A percentile compares a stretch with the other conserved stretches of the same genome.
These are phyloP conservation scores for Pionites leucogaster DNA, from an alignment of 2,113 vertebrate species.

Conservation along the genomic window DNA sequence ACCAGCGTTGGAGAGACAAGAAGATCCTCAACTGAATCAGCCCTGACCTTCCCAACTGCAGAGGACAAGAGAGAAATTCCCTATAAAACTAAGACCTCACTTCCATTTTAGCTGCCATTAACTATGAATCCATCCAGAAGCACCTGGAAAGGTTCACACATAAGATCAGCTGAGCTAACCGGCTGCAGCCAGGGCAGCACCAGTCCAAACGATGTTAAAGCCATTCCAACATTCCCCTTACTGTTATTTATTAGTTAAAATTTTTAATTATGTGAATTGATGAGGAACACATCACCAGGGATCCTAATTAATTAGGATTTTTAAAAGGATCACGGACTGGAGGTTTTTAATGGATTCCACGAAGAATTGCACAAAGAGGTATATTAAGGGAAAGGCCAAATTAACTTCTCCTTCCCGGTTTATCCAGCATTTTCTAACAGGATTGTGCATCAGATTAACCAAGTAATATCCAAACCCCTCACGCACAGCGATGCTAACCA, in stretches of 20 bases:
- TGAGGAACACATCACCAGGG: constrained; percentile 59
- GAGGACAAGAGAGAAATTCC: background rate
- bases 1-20: background rate
- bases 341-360: constrained; percentile 32
- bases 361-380: constrained; percentile 40
- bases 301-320: constrained; percentile 66
- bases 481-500: background rate
- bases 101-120: background rate
- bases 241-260: constrained; percentile 64
- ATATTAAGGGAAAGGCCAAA: constrained; percentile 22
- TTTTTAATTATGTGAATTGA: constrained; percentile 68
- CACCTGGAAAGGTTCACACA: background rate
- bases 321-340: constrained; percentile 53
- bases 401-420: background rate
- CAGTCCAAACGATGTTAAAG: background rate
- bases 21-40: background rate
- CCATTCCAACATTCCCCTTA: background rate
- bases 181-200: background rate
- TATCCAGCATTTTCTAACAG: background rate
- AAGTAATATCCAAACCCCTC: background rate
- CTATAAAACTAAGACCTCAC: background rate
- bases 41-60: rapidly evolving
- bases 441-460: background rate
- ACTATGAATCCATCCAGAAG: background rate
- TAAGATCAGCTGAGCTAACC: background rate